Evolutionary conservation across 2,113 vertebrate genomes (phyloP).

Genomic region (Cyanoramphus novaezelandiae): DNA sequence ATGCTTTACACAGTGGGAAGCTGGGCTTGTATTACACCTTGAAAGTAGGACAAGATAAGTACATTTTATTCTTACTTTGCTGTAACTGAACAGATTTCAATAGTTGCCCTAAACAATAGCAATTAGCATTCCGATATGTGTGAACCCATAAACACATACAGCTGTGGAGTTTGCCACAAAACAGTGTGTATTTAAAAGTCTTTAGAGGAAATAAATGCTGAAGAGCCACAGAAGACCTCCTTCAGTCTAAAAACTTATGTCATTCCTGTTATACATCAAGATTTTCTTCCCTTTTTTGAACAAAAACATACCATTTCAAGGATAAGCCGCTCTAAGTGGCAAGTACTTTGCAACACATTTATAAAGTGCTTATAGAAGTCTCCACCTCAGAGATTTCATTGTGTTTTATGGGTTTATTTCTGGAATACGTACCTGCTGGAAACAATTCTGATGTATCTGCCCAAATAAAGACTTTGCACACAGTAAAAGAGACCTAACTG

Average conservation of each 20-base stretch:
- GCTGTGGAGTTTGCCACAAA: neutral
- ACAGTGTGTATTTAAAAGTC: constrained; percentile 7
- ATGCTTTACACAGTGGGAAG: neutral
- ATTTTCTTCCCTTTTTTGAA: neutral
- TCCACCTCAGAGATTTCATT: neutral
- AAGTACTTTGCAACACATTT: neutral
- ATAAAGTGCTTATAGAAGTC: neutral
- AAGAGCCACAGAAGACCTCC: neutral
- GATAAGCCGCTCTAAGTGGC: neutral
- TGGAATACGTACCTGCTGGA: neutral
- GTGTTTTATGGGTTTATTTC: neutral
- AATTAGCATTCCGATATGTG: constrained; percentile 8
- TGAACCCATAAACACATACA: constrained; percentile 2
- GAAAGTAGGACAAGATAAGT: neutral
- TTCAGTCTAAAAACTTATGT: neutral
- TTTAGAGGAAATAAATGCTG: neutral
- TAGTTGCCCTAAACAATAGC: constrained; percentile 12
- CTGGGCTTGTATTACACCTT: neutral
- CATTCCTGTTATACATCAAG: neutral
- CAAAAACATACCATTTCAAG: neutral
- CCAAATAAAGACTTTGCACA: neutral
- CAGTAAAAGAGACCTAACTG: neutral
- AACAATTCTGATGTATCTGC: neutral
- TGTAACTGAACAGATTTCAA: neutral
- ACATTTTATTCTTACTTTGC: constrained; percentile 2